Base-by-base conservation (phyloP, 1,140 invertebrate genomes). In the Lamellibrachia luymesi region DNA sequence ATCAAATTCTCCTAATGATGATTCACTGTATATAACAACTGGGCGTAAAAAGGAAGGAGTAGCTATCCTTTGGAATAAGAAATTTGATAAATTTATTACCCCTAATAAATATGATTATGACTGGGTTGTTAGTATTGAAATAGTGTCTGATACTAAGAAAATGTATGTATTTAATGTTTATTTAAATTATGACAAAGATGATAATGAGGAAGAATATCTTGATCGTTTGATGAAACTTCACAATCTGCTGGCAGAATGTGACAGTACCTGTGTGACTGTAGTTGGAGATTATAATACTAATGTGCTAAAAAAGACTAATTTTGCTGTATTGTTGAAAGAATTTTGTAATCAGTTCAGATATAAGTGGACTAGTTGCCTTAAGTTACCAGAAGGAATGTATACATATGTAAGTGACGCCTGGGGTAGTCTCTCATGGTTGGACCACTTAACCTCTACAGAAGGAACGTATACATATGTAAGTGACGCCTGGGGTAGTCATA, bases 211-310 rank as follows among this genome's bases (percentile, higher is more conserved):
- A n/a, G n/a, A n/a, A n/a, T n/a, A n/a, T n/a, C n/a, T n/a, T n/a
- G n/a, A n/a, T n/a, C n/a, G n/a, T n/a, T n/a, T n/a, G n/a, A n/a
- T n/a, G n/a, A n/a, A n/a, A n/a, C n/a, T n/a, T 91, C 90, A 91
- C n/a, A 91, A 91, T 91, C 27, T 91, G 90, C 2, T 49, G 27
- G 90, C 4, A 2, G 90, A 91, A 91, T 91, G 22, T 91, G 90
- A 91, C 90, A 91, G 38, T n/a, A 7, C 90, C 4, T 91, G 90
- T 91, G 25, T 91, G 27, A 91, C 90, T 25, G 90, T 13, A n/a
- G 90, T 91, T n/a, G 90, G 90, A 51, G 90, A 91, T 91, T 91
- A 91, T 91, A 91, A 91, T n/a, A n/a, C 50, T 91, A 91, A 91
- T 91, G 90, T 91, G 5, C 27, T 91, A 22, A 91, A 91, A 91